Evolutionary conservation across 2,113 vertebrate species (phyloP).

Genomic region (Xenopus borealis): DNA sequence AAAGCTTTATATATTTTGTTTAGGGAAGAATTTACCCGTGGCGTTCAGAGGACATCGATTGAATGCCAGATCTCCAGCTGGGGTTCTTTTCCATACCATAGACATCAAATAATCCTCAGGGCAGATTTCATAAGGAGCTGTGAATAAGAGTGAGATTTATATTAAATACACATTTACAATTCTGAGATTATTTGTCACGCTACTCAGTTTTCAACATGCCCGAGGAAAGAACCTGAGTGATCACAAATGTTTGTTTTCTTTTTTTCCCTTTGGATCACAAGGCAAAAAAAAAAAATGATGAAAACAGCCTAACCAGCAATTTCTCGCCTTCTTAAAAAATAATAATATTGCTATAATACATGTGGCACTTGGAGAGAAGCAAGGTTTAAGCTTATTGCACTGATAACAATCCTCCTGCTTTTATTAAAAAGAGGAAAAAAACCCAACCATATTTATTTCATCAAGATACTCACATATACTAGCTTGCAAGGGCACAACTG

Average conservation of each 20-base stretch:
- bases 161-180: conserved; percentile 43
- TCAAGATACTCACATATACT: too few relatives aligned
- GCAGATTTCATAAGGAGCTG: conserved; percentile 98
- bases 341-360: too few relatives aligned
- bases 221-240: conserved; percentile 31
- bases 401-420: too few relatives aligned
- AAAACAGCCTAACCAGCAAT: conserved; percentile 28
- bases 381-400: too few relatives aligned
- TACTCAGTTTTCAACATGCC: conserved; percentile 40
- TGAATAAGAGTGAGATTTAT: conserved; percentile 46
- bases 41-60: conserved; percentile 95
- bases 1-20: conserved; percentile 14
- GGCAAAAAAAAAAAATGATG: background rate
- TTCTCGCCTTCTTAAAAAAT: background rate
- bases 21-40: conserved; percentile 74
- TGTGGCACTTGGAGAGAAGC: too few relatives aligned
- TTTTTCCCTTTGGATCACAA: conserved; percentile 13
- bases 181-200: conserved; percentile 42
- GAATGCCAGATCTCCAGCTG: conserved; percentile 93
- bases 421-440: too few relatives aligned
- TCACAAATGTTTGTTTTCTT: conserved; percentile 32
- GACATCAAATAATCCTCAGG: conserved; percentile 93
- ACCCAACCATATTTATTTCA: too few relatives aligned
- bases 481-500: too few relatives aligned
- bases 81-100: conserved; percentile 96